phyloP scores from a whole-genome alignment of 2,888 invertebrate genomes.

The Parelbella ahira region DNA sequence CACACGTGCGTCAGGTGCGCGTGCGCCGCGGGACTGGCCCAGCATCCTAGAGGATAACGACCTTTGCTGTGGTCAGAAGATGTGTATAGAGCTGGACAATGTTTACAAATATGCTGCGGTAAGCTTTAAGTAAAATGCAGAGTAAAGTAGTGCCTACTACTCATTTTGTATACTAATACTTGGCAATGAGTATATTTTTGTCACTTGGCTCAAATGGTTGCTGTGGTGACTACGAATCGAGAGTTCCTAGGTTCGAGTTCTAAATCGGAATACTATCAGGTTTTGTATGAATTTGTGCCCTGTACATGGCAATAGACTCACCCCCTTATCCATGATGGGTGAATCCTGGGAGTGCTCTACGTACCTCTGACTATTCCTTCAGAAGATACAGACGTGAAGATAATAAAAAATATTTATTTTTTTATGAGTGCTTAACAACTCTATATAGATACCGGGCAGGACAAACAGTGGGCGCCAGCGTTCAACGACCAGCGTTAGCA shows the following conservation, averaged over 20 bases:
- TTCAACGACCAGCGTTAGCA: conserved; percentile 48
- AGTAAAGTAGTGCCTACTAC: background rate
- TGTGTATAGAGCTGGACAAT: conserved; percentile 31
- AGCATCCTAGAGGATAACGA: conserved; percentile 53
- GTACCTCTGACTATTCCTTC: no score
- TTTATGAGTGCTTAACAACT: conserved; percentile 38
- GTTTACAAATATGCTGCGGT: background rate
- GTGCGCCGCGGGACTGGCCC: conserved; percentile 45
- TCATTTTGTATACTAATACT: no score
- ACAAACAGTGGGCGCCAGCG: conserved; percentile 46
- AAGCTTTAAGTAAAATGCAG: background rate
- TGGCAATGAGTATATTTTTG: no score
- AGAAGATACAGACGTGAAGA: background rate
- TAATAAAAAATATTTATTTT: no score
- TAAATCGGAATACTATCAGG: no score
- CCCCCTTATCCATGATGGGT: no score
- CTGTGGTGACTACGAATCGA: no score
- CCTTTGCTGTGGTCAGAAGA: conserved; percentile 33
- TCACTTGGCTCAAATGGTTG: no score
- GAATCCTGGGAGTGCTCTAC: no score
- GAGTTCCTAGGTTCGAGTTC: no score
- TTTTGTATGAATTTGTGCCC: no score
- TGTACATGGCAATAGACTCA: no score
- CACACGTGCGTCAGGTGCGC: conserved; percentile 34
- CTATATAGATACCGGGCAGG: conserved; percentile 37